Evolutionary conservation across 2,113 vertebrate species (phyloP), one percentile per base, ranked within the genome.

Genomic region (Epinephelus moara): DNA sequence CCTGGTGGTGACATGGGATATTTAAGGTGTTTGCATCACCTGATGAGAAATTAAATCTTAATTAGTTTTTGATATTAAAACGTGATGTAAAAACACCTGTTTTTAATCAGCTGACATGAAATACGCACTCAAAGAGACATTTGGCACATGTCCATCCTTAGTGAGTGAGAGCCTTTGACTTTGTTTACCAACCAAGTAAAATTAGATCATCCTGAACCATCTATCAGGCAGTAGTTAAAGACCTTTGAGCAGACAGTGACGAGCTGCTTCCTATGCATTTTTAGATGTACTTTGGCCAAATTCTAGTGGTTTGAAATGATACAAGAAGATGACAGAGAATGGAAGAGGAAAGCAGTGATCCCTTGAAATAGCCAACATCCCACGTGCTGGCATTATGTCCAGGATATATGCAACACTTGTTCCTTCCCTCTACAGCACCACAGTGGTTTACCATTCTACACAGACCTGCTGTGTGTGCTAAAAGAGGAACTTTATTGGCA

Each of bases 381-480:
- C 66, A 64, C 61, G 1, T 56, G 45, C 33, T 70, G 75, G 33
- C 61, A 68, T 55, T 33, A 13, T 30, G 72, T 74, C 71, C 50
- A 61, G 78, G 61, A 73, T 55, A 63, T 45, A 78, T 42, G 80
- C 55, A 71, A 52, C 73, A 74, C 64, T 80, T 75, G 57, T 70
- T 71, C 74, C 82, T 75, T 70, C 72, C 75, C 62, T 56, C 45
- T 45, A 75, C 67, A 66, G 30, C 21, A 4, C 61, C 33, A 30
- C 76, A 53, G 72, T 30, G 67, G 75, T 82, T 78, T 15, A 59
- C 70, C 67, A n/a, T 59, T 45, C 75, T 33, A 64, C 70, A 75
- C 77, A 75, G 80, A 76, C 77, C 76, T 82, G 82, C 66, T 60
- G 74, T 77, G 69, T 83, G 72, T 27, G 45, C 72, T 56, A 47